Conservation (phyloP, 2,888 invertebrate genomes). For the Ptychoptera albimana region DNA sequence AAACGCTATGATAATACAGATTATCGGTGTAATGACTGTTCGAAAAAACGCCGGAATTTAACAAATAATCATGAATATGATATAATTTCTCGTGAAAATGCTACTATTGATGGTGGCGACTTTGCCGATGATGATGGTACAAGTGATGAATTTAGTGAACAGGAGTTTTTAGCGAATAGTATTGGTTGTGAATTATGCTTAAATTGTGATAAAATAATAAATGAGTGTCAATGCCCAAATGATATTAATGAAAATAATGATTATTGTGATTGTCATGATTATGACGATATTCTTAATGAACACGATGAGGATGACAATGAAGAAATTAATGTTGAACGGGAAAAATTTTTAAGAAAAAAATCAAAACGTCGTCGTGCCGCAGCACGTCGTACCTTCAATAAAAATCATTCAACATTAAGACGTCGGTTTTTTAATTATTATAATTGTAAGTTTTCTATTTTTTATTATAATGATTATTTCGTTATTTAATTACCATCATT, state of each 20-base stretch:
- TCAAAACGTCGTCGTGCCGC: slow-evolving; percentile 9
- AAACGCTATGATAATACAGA: too few species aligned
- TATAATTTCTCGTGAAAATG: too few species aligned
- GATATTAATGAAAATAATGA: background rate
- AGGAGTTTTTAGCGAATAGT: slow-evolving; percentile 16
- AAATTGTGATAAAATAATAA: slow-evolving; percentile 16
- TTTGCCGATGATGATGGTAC: slow-evolving; percentile 15
- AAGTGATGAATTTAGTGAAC: slow-evolving; percentile 15
- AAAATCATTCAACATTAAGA: slow-evolving; percentile 17
- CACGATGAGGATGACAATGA: slow-evolving; percentile 6
- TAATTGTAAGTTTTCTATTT: too few species aligned
- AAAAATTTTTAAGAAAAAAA: slow-evolving; percentile 15
- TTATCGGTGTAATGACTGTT: too few species aligned
- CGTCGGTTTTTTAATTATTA: too few species aligned
- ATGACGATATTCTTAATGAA: background rate
- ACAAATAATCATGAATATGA: too few species aligned
- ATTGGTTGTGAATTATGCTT: slow-evolving; percentile 13
- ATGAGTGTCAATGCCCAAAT: slow-evolving; percentile 13
- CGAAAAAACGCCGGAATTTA: too few species aligned
- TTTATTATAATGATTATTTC: too few species aligned
- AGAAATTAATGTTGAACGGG: slow-evolving; percentile 1
- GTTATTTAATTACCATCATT: too few species aligned
- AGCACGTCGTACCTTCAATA: slow-evolving; percentile 12
- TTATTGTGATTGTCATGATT: slow-evolving; percentile 1
- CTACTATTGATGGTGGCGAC: slow-evolving; percentile 10